Base-by-base conservation (phyloP, 2,113 vertebrate genomes). In the Corvus hawaiiensis region DNA sequence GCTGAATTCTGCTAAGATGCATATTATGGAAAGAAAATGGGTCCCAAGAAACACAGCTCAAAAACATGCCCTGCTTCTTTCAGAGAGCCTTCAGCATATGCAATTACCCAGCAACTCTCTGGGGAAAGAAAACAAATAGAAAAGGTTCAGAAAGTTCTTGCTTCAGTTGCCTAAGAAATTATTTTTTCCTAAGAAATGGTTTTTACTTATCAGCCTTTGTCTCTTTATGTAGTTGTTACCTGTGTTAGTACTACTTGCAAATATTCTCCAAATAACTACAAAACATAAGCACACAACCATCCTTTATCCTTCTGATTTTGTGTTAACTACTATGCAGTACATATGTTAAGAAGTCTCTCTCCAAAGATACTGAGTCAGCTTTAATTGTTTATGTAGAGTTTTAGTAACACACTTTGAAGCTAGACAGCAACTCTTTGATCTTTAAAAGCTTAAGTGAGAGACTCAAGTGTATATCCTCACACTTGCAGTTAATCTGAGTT, bases 401-500 rank as follows among this genome's bases (percentile, higher is more conserved):
- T 97, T 84, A 96, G 75, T 41, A 84, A 91, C 46, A 86, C 22
- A 32, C 52, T 96, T 88, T 84, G 92, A 96, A 94, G 84, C 67
- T 62, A 79, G 89, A 91, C 67, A 90, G 93, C 39, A 87, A 83
- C 41, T 58, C 92, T 96, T 96, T 95, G 76, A 95, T 96, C 92
- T 82, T 73, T 59, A 80, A 97, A 91, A 85, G 87, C 81, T 89
- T 92, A 89, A 72, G 58, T 49, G 55, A 71, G 61, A 89, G 24
- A 84, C 49, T 91, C 74, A 73, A 85, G 46, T 54, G 23, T 26
- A 84, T 86, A 92, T 81, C 66, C 69, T 67, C 44, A 77, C 95
- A 92, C 28, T 64, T 71, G 18, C 48, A 88, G 43, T 89, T 95
- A 96, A 95, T 96, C 91, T 93, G 89, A 97, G 92, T 84, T 91